Evolutionary conservation across 2,797 vertebrate species (phyloP).

Genomic region (Myripristis murdjan): DNA sequence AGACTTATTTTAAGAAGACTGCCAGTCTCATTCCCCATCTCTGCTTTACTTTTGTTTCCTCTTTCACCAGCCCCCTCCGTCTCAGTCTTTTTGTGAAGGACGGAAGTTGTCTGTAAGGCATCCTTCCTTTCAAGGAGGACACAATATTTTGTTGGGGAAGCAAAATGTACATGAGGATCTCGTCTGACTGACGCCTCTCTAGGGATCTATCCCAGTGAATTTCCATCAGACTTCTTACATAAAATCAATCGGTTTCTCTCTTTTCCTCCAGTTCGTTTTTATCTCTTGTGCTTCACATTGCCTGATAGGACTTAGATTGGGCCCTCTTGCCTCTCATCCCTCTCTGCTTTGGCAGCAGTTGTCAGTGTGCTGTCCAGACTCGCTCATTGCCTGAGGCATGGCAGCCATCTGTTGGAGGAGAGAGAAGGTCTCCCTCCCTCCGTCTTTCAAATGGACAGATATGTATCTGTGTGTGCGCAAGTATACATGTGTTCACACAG

Average conservation of each 20-base stretch:
- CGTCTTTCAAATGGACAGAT: conserved; percentile 51
- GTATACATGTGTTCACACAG: conserved; percentile 42
- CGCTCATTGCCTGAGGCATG: conserved; percentile 71
- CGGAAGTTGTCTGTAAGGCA: conserved; percentile 44
- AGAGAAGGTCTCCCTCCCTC: conserved; percentile 47
- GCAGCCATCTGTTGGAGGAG: conserved; percentile 77
- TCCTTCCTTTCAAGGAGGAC: conserved; percentile 25
- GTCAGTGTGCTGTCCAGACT: conserved; percentile 72
- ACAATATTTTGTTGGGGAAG: not conserved
- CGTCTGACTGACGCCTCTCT: conserved; percentile 17
- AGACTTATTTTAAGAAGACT: conserved; percentile 21
- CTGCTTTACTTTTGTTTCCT: conserved; percentile 22
- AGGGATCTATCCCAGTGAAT: not conserved
- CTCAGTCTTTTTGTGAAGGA: conserved; percentile 11
- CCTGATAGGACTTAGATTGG: conserved; percentile 34
- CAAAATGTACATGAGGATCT: not conserved
- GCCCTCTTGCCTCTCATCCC: conserved; percentile 39
- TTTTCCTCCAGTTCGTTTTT: not conserved
- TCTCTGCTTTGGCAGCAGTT: conserved; percentile 68
- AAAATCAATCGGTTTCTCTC: not conserved
- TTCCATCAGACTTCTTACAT: not conserved
- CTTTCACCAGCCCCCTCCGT: not conserved
- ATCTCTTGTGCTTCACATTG: conserved; percentile 6
- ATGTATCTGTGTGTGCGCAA: not conserved
- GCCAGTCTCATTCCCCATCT: conserved; percentile 15